Conservation (phyloP, 1,140 invertebrate species). For the Saxidomus purpurata region DNA sequence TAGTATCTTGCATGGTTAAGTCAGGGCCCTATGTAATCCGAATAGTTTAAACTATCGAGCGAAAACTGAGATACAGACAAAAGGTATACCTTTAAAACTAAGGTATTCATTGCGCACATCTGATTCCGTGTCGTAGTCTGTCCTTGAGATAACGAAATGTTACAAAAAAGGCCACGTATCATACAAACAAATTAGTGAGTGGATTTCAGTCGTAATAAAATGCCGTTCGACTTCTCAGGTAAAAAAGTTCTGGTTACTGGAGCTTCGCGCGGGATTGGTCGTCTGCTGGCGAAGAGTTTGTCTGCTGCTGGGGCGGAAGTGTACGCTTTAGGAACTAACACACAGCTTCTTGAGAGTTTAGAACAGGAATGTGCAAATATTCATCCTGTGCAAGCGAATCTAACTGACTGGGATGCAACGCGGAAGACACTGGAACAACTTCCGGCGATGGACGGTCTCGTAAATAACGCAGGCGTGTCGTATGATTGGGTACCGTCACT, state of each 20-base stretch:
- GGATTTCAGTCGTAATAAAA: too few relatives aligned
- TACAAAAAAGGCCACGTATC: too few relatives aligned
- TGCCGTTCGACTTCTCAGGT: conserved; percentile 52
- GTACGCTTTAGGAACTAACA: conserved; percentile 35
- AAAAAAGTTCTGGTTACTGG: conserved; percentile 60
- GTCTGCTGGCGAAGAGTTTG: conserved; percentile 11
- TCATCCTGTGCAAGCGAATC: conserved; percentile 90
- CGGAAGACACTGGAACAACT: conserved; percentile 87
- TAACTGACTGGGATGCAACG: conserved; percentile 92
- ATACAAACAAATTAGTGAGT: too few relatives aligned
- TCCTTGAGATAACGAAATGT: too few relatives aligned
- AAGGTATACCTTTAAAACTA: too few relatives aligned
- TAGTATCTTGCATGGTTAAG: too few relatives aligned
- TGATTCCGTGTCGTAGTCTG: too few relatives aligned
- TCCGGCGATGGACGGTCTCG: conserved; percentile 90
- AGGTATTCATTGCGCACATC: too few relatives aligned
- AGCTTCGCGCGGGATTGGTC: conserved; percentile 58
- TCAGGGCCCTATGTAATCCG: too few relatives aligned
- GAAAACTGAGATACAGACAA: too few relatives aligned
- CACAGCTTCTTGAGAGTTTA: not conserved
- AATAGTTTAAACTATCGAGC: too few relatives aligned
- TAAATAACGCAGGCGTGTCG: conserved; percentile 93
- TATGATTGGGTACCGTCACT: conserved; percentile 89
- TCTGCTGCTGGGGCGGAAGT: conserved; percentile 43
- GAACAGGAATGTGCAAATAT: conserved; percentile 86